A percentile compares a stretch with the other conserved stretches of the same genome.
Conservation (phyloP, 30 jellyfish, hydroid and myxozoan genomes). For the Nemopilema nomurai region DNA sequence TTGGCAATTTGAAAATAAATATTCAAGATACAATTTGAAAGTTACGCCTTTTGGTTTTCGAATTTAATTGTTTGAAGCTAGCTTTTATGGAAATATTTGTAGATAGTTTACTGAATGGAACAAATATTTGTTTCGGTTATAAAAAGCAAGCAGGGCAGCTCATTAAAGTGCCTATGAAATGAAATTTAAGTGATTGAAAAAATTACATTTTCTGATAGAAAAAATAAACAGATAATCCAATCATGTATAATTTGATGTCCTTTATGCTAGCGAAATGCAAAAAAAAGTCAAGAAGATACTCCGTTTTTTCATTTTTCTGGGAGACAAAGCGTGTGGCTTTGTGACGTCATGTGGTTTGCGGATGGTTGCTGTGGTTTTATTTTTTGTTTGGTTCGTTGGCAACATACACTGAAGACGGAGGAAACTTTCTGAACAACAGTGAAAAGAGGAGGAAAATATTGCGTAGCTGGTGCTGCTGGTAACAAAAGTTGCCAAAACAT, state of each 20-base stretch:
- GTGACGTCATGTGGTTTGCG: conserved; percentile 6
- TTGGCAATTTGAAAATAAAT: no score
- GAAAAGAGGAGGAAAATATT: neutral
- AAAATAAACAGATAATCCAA: neutral
- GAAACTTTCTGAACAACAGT: neutral
- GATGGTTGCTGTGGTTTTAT: neutral
- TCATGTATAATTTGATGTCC: neutral
- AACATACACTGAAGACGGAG: neutral
- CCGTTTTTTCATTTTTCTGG: neutral
- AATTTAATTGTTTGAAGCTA: no score
- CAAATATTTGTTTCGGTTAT: no score
- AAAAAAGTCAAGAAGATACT: neutral
- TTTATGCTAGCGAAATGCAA: neutral
- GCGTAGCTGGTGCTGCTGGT: neutral
- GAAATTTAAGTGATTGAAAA: neutral
- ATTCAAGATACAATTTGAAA: no score
- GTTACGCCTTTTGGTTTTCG: no score
- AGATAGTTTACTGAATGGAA: no score
- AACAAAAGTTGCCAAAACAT: neutral
- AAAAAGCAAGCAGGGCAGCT: no score
- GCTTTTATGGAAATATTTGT: no score
- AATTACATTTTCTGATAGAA: neutral
- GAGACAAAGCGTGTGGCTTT: neutral
- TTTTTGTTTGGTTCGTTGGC: neutral
- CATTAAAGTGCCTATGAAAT: neutral